phyloP scores from a whole-genome alignment of 2,888 invertebrate species.

The Bellardia bayeri region DNA sequence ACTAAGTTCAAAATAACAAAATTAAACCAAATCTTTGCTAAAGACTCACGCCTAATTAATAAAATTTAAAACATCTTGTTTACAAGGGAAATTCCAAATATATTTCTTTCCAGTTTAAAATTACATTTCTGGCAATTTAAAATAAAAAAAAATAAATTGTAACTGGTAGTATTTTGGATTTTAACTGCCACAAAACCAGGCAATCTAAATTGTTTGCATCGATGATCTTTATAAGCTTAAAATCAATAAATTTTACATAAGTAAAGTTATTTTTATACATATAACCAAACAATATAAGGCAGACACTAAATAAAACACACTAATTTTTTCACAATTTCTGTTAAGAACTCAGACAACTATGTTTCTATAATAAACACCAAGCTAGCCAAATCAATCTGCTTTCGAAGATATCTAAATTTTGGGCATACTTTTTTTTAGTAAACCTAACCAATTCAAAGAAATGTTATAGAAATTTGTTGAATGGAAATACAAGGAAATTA shows the following conservation, averaged over 20 bases:
- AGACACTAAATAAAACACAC: not conserved
- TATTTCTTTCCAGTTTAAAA: not conserved
- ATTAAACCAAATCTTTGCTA: too few relatives aligned
- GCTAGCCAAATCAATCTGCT: too few relatives aligned
- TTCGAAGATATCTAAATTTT: too few relatives aligned
- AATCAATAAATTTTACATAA: conserved; percentile 29
- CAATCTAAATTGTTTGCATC: conserved; percentile 56
- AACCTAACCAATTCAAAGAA: too few relatives aligned
- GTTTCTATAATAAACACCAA: too few relatives aligned
- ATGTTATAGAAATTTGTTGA: too few relatives aligned
- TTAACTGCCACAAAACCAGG: conserved; percentile 54
- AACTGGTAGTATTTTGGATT: conserved; percentile 10
- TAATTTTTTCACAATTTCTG: too few relatives aligned
- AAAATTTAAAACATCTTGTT: not conserved
- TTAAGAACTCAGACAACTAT: too few relatives aligned
- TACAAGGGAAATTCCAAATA: not conserved
- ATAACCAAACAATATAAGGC: conserved; percentile 10
- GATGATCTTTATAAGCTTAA: conserved; percentile 25
- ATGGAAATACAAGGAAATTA: too few relatives aligned
- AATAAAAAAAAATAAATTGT: not conserved
- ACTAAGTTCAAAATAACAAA: too few relatives aligned
- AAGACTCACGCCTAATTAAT: not conserved
- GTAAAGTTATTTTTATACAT: not conserved
- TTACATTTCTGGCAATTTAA: not conserved
- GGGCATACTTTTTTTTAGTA: too few relatives aligned